phyloP scores from a whole-genome alignment of 2,888 invertebrate species.

The Zhuqinia jingwanae region DNA sequence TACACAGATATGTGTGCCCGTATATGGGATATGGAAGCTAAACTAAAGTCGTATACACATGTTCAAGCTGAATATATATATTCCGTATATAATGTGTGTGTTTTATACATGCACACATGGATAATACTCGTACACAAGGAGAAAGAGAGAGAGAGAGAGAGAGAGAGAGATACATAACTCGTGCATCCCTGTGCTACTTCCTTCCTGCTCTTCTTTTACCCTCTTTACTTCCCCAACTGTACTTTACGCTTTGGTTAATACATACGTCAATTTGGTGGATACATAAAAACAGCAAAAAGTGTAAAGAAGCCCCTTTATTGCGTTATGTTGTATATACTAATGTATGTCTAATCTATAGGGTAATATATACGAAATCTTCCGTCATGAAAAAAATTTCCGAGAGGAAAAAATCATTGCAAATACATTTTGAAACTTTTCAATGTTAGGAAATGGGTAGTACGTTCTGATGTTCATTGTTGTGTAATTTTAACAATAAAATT shows the following conservation, averaged over 20 bases:
- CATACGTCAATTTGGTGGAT: neutral
- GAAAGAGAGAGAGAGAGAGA: too few species aligned
- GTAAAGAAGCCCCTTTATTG: neutral
- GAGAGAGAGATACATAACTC: slow-evolving; percentile 23
- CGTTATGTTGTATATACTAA: neutral
- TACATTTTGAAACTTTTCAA: slow-evolving; percentile 43
- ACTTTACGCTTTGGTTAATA: slow-evolving; percentile 14
- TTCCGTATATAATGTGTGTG: neutral
- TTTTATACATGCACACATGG: neutral
- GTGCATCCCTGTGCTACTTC: slow-evolving; percentile 15
- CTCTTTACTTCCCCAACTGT: neutral
- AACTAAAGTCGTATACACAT: too few species aligned
- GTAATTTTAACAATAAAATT: too few species aligned
- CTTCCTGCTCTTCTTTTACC: neutral
- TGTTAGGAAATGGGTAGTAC: neutral
- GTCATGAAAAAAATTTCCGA: neutral
- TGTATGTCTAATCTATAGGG: neutral
- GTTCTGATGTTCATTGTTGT: too few species aligned
- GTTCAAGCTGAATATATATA: too few species aligned
- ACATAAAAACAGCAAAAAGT: too few species aligned
- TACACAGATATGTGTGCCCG: slow-evolving; percentile 4
- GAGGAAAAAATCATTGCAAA: neutral
- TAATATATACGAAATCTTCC: too few species aligned
- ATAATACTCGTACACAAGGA: neutral
- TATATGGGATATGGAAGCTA: neutral